phyloP scores from a whole-genome alignment of 2,113 vertebrate species.

The Capreolus pygargus region DNA sequence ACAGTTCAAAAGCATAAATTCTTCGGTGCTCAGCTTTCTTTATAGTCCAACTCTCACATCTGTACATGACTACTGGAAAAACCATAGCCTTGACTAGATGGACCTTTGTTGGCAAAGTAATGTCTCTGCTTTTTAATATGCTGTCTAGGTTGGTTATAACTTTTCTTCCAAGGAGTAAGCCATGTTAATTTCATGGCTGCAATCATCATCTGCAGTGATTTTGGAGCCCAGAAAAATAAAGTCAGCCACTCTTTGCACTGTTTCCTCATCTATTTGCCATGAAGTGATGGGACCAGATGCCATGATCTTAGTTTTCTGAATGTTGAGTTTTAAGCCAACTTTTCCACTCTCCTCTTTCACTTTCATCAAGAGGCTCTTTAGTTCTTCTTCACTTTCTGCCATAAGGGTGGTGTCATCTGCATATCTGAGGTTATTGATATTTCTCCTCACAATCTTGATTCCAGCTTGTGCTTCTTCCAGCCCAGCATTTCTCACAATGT shows the following conservation, averaged over 20 bases:
- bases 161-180: neutral
- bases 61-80: neutral
- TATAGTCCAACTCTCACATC: neutral
- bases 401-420: neutral
- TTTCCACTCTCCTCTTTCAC: neutral
- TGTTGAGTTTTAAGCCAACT: too few relatives aligned
- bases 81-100: neutral
- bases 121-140: neutral
- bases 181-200: neutral
- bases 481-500: neutral
- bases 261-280: neutral
- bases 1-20: neutral
- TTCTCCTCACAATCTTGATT: neutral
- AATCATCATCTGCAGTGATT: neutral
- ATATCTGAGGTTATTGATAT: neutral
- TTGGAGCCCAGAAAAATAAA: neutral
- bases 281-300: neutral
- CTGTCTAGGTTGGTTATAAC: neutral
- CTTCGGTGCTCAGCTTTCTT: rapidly evolving
- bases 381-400: neutral
- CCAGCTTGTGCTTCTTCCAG: neutral
- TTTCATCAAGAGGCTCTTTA: neutral
- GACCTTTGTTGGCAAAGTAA: neutral
- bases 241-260: neutral
- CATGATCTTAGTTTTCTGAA: neutral